Base-by-base conservation (phyloP, 2,888 invertebrate genomes). In the Zonitis immaculata region DNA sequence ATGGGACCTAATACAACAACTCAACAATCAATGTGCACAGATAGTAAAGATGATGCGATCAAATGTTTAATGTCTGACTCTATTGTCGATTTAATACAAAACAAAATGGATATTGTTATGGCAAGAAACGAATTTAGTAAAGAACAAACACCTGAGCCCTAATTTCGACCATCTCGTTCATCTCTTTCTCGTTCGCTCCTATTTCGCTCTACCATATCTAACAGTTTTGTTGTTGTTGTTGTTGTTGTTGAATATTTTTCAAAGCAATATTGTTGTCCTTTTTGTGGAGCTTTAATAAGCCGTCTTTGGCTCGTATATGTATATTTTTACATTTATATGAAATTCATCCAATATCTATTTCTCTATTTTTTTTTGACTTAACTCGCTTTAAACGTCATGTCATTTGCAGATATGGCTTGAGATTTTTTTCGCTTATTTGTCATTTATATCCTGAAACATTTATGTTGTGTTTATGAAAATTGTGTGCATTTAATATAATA, bases 51-150 rank as follows among this genome's bases (percentile, higher is more conserved):
- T 44, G 26, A 46, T 30, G 20, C 32, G 46, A 47, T 47, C 35
- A 22, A 43, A 18, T 27, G 49, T 35, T 25, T 49, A 61, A 56
- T 59, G 62, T 61, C 60, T 64, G 65, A 66, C 62, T 65, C 62
- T 58, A 64, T 62, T 65, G 62, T 58, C 52, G 49, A 54, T 54
- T 54, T 67, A 66, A 64, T 66, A 63, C 57, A 61, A 61, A 64
- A 64, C 63, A 63, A 65, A 67, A 67, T 67, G 65, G 66, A 62
- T 66, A 66, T 66, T 65, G 67, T 68, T 67, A 68, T 65, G 59
- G 66, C 60, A 58, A 56, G 59, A 61, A 68, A 67, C 65, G 64
- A 67, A 68, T 69, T 69, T 69, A 64, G 59, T 56, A 59, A 65
- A 67, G 67, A 64, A 65, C 60, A 48, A 46, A 56, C 68, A 69